Base-by-base conservation (phyloP, 2,888 invertebrate species). In the Tuberolachnus salignus region DNA sequence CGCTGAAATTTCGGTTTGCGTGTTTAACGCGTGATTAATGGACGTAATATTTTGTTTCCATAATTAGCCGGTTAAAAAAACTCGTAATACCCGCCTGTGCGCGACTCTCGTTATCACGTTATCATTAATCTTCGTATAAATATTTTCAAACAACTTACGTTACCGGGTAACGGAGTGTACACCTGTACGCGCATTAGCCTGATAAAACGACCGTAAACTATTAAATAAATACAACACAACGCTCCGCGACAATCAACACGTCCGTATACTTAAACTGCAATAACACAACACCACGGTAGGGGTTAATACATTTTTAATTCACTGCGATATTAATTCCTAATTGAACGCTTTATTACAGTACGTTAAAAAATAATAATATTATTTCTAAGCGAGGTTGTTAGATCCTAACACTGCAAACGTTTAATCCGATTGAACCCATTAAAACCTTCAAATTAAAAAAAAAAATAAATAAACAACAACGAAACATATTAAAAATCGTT, bases 311-410 rank as follows among this genome's bases (percentile, higher is more conserved):
- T 57, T 59, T 59, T 59, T 3, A 26, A 59, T 59, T 59, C 16
- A 59, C n/a, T 16, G 16, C 59, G 16, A 59, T 59, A 59, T 26
- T 59, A 59, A 59, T 59, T 59, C 23, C 26, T 26, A 59, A 59
- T 26, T 59, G 9, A 59, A 59, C 34, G 34, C 3, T 4, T 34
- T 4, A 34, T 34, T 34, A 34, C 34, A 6, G 34, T 34, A n/a
- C n/a, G n/a, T n/a, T n/a, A 34, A 34, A 4, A 4, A 34, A 34
- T 34, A 34, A 4, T 34, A 34, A 34, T 34, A 34, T 34, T n/a
- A n/a, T n/a, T n/a, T 34, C 6, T 34, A 34, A 34, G 34, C 34
- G 34, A 34, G 34, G 34, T 34, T 34, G 6, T 34, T 34, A 6
- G 34, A 6, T 34, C 3, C 34, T 34, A 4, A 34, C 6, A 34